Evolutionary conservation across 2,797 vertebrate genomes (phyloP).

Genomic region (Betta splendens): DNA sequence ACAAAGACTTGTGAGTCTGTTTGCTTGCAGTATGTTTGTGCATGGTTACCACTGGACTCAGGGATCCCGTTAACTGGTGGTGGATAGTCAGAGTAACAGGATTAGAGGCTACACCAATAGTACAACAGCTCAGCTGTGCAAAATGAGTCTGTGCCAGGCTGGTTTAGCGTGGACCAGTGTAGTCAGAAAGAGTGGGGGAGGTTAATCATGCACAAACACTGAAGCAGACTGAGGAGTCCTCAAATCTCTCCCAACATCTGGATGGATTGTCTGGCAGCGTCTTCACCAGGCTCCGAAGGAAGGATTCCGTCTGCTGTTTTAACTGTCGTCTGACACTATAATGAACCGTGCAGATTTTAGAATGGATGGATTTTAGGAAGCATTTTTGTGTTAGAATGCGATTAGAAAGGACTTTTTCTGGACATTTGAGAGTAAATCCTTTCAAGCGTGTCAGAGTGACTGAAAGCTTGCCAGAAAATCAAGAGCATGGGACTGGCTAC

Average conservation of each 20-base stretch:
- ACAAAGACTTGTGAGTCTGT: constrained; percentile 46
- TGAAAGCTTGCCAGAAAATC: constrained; percentile 28
- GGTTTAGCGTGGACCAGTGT: constrained; percentile 49
- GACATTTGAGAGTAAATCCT: constrained; percentile 27
- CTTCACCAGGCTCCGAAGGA: constrained; percentile 29
- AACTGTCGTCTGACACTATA: neutral
- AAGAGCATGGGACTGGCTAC: constrained; percentile 60
- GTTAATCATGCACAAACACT: constrained; percentile 53
- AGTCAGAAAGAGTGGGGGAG: constrained; percentile 54
- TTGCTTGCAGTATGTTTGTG: constrained; percentile 25
- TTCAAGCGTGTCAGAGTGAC: constrained; percentile 18
- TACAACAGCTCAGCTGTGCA: constrained; percentile 55
- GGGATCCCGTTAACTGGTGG: constrained; percentile 55
- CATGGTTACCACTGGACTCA: constrained; percentile 26
- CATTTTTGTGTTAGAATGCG: constrained; percentile 4
- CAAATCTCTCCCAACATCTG: constrained; percentile 71
- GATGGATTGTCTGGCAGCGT: constrained; percentile 42
- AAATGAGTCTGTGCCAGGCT: constrained; percentile 64
- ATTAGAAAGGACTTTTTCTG: constrained; percentile 12
- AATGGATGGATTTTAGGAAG: constrained; percentile 11
- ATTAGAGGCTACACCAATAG: constrained; percentile 73
- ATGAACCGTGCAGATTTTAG: neutral
- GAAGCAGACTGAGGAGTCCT: constrained; percentile 52
- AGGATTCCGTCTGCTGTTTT: constrained; percentile 13
- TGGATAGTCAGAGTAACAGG: constrained; percentile 71